phyloP scores from a whole-genome alignment of 2,113 vertebrate genomes.

The Elephas maximus region DNA sequence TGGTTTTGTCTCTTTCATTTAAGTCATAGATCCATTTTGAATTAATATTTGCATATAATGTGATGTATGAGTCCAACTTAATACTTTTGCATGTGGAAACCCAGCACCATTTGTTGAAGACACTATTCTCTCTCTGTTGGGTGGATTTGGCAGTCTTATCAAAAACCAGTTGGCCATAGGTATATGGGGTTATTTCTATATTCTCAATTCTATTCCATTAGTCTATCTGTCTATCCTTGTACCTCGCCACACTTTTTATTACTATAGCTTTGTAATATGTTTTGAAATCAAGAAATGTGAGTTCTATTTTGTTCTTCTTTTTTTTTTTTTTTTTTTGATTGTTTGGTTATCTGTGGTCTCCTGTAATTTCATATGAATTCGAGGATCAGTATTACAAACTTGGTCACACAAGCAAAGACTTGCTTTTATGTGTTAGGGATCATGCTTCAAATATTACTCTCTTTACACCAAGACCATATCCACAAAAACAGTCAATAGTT shows the following conservation, averaged over 20 bases:
- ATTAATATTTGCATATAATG: background rate
- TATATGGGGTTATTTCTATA: background rate
- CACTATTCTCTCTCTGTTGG: no score
- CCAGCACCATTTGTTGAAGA: background rate
- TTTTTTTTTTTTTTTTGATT: background rate
- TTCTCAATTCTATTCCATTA: background rate
- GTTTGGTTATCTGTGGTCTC: background rate
- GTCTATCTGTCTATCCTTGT: background rate
- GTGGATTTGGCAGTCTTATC: no score
- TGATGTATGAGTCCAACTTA: background rate
- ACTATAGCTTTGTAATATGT: background rate
- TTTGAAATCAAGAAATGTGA: background rate
- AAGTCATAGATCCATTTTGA: no score
- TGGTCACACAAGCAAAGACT: slow-evolving; percentile 28
- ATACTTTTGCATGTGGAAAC: background rate
- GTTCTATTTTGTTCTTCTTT: background rate
- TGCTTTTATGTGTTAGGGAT: slow-evolving; percentile 2
- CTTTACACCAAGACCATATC: background rate
- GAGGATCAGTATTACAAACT: background rate
- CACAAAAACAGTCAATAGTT: slow-evolving; percentile 20
- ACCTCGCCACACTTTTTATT: background rate
- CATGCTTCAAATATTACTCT: background rate
- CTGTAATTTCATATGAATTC: no score
- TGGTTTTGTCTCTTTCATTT: no score
- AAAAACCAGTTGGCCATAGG: no score